Base-by-base conservation (phyloP, 1,140 invertebrate species). In the Eufriesea mexicana region DNA sequence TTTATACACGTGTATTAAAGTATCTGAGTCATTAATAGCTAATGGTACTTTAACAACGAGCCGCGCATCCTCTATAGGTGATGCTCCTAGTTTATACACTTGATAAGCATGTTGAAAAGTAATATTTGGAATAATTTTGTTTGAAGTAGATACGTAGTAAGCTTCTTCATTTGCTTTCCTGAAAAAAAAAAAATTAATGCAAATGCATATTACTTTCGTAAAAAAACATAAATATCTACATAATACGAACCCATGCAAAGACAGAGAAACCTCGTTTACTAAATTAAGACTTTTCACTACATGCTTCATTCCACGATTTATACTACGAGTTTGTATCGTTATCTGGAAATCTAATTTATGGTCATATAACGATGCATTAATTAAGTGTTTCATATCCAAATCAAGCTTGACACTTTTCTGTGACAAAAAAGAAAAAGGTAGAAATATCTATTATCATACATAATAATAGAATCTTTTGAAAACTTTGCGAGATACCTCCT, bases 361-460 rank as follows among this genome's bases (percentile, higher is more conserved):
- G 2, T 72, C 79, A 45, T 87, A 61, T 14, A 83, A 64, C 5
- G 84, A 89, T 0, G 91, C 91, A 35, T 89, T 81, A 16, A 92
- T 86, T 14, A 92, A 80, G 51, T 90, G 71, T 55, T 89, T 92
- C 91, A 94, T 92, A 73, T 94, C 92, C 25, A 95, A 89, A 79
- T 93, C 91, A 42, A 94, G 84, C 20, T 49, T 86, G 5, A 93
- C 68, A 47, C 28, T 86, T 90, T 92, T 92, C 79, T 67, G 14
- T 10, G 10, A 35, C 2, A 16, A 12, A 9, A 73, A 89, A n/a
- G n/a, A 89, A 45, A 57, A 77, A 76, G 20, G 8, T 59, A 51
- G 8, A 68, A 49, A 18, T 18, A 42, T 49, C 9, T 57, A 59
- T 49, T 57, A 76, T 51, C 55, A 28, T 54, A 28, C 5, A 28